These are phyloP conservation scores for Columbina picui DNA, from an alignment of 2,113 vertebrate genomes.

Conservation along the genomic window DNA sequence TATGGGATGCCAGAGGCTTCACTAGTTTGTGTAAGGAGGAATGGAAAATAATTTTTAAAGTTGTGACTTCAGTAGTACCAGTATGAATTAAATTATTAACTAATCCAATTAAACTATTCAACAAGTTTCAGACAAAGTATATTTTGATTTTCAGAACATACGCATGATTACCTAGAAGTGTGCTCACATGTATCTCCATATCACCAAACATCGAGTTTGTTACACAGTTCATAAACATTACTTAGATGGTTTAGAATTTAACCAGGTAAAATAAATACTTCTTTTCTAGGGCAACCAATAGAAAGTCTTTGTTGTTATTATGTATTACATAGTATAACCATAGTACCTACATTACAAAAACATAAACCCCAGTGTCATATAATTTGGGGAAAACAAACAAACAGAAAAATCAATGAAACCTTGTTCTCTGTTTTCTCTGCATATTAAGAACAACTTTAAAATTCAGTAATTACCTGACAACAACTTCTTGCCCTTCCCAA, in stretches of 20 bases:
- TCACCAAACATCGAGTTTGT: neutral
- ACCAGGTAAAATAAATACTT: neutral
- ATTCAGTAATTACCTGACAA: neutral
- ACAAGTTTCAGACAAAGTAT: neutral
- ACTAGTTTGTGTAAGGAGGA: neutral
- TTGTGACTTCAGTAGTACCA: neutral
- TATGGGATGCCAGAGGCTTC: neutral
- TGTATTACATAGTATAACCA: neutral
- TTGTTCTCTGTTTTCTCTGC: neutral
- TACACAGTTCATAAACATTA: neutral
- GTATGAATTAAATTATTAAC: neutral
- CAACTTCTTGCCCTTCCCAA: neutral
- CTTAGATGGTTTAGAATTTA: neutral
- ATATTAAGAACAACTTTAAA: neutral
- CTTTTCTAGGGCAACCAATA: neutral
- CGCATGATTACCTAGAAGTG: neutral
- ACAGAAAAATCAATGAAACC: neutral
- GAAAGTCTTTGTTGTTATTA: neutral
- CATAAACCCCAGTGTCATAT: fast-evolving
- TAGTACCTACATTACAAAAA: neutral
- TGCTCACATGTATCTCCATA: fast-evolving
- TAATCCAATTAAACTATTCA: neutral
- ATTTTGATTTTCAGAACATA: neutral
- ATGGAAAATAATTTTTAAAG: neutral
- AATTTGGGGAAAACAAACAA: neutral